Evolutionary conservation across 2,888 invertebrate species (phyloP).

Genomic region (Sesia apiformis): DNA sequence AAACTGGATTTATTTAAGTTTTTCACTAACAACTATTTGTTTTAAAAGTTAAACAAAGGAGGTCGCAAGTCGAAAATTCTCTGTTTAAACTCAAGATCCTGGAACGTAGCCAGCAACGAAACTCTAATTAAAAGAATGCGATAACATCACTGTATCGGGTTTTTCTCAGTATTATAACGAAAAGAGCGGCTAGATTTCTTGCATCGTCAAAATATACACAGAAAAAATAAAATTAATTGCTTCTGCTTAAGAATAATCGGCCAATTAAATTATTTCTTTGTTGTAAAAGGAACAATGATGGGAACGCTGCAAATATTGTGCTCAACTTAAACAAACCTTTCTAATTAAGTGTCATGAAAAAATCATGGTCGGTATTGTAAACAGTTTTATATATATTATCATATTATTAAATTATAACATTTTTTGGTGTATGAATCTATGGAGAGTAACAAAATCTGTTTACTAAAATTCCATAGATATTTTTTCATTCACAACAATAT

Average conservation of each 20-base stretch:
- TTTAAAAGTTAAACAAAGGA: slow-evolving; percentile 15
- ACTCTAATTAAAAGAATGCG: slow-evolving; percentile 24
- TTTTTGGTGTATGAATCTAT: too few relatives aligned
- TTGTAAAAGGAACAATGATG: slow-evolving; percentile 20
- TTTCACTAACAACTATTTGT: not conserved
- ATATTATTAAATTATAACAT: too few relatives aligned
- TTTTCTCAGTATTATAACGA: slow-evolving; percentile 22
- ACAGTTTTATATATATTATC: too few relatives aligned
- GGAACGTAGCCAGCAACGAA: slow-evolving; percentile 18
- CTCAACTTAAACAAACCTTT: too few relatives aligned
- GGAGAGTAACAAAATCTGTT: too few relatives aligned
- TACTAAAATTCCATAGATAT: too few relatives aligned
- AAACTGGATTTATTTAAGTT: too few relatives aligned
- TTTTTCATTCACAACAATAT: too few relatives aligned
- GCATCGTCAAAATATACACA: slow-evolving; percentile 6
- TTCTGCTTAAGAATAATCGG: slow-evolving; percentile 13
- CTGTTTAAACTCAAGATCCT: slow-evolving; percentile 16
- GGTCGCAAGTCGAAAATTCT: slow-evolving; percentile 18
- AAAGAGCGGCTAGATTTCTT: not conserved
- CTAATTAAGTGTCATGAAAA: too few relatives aligned
- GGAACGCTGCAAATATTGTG: slow-evolving; percentile 5
- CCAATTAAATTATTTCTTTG: slow-evolving; percentile 20
- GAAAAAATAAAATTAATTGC: slow-evolving; percentile 6
- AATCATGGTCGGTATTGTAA: too few relatives aligned
- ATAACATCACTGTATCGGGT: slow-evolving; percentile 13